These are phyloP conservation scores for Todiramphus chloris DNA, from an alignment of 2,113 vertebrate genomes.

Conservation along the genomic window DNA sequence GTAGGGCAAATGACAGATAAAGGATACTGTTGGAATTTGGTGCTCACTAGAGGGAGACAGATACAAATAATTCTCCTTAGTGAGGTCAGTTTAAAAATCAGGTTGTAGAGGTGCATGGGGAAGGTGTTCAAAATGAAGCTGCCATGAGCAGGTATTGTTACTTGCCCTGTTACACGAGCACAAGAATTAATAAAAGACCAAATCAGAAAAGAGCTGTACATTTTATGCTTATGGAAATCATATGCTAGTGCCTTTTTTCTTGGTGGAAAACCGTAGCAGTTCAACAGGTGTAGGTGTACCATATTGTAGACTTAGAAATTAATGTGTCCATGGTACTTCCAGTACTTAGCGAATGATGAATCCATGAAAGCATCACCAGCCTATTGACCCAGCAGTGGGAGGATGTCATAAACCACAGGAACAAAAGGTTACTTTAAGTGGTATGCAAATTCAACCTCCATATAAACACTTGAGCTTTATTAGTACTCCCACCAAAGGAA, in stretches of 20 bases:
- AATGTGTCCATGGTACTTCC: background rate
- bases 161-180: background rate
- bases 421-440: background rate
- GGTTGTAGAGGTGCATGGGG: background rate
- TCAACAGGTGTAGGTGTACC: background rate
- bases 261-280: background rate
- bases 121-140: constrained; percentile 20
- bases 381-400: background rate
- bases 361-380: background rate
- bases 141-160: background rate
- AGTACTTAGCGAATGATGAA: background rate
- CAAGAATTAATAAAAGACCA: background rate
- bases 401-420: background rate
- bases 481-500: background rate
- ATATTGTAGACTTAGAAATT: background rate
- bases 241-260: background rate
- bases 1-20: background rate
- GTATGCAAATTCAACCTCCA: background rate
- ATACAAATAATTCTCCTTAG: constrained; percentile 73
- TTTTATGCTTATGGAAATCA: background rate
- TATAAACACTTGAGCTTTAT: background rate
- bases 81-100: constrained; percentile 55
- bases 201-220: background rate
- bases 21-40: constrained; percentile 6
- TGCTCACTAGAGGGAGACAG: constrained; percentile 83